These are phyloP conservation scores for Capra hircus DNA, from an alignment of 2,113 vertebrate genomes.

Conservation along the genomic window DNA sequence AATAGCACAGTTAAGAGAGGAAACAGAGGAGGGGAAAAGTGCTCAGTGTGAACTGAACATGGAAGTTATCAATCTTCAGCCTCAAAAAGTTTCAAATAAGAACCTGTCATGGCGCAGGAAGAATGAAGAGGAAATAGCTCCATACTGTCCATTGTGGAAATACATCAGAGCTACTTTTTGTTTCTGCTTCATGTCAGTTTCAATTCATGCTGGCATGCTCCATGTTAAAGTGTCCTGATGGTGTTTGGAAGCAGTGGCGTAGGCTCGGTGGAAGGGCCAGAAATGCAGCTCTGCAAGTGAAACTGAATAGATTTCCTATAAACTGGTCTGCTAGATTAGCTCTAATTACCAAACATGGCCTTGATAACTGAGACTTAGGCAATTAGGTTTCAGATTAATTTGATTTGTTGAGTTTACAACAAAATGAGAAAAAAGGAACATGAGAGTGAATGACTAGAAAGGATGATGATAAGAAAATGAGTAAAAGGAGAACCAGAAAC, in stretches of 20 bases:
- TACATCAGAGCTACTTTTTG: not conserved
- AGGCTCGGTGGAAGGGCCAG: not conserved
- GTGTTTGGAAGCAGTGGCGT: not conserved
- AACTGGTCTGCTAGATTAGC: not conserved
- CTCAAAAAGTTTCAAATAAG: not conserved
- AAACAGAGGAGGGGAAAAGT: not conserved
- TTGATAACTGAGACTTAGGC: not conserved
- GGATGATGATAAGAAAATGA: not conserved
- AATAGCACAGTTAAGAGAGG: not conserved
- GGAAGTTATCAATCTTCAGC: not conserved
- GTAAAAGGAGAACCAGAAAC: not conserved
- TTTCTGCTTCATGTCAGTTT: conserved; percentile 19
- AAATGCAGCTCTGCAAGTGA: not conserved
- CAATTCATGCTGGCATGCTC: not conserved
- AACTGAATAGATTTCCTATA: not conserved
- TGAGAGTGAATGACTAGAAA: not conserved
- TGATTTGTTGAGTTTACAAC: not conserved
- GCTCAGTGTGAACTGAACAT: not conserved
- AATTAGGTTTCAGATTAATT: not conserved
- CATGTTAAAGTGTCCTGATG: not conserved
- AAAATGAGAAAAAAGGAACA: conserved; percentile 15
- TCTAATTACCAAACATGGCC: not conserved
- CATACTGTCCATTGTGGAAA: not conserved
- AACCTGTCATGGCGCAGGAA: not conserved
- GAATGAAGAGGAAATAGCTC: not conserved